Evolutionary conservation across 2,113 vertebrate genomes (phyloP).

Genomic region (Gracilinanus agilis): DNA sequence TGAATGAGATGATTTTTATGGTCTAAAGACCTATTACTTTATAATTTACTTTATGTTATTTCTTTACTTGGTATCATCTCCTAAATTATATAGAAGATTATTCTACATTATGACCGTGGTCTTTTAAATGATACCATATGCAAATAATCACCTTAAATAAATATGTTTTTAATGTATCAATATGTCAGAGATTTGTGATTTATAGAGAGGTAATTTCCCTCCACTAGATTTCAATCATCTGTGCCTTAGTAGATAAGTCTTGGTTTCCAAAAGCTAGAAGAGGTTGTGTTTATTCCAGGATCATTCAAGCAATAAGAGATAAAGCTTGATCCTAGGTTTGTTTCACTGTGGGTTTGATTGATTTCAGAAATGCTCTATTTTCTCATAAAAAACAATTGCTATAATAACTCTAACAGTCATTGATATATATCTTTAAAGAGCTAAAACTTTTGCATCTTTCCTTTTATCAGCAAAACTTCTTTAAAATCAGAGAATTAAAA

Average conservation of each 20-base stretch:
- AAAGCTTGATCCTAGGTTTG: neutral
- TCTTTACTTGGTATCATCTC: neutral
- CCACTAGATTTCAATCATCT: neutral
- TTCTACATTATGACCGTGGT: neutral
- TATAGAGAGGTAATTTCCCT: neutral
- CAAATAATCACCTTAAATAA: neutral
- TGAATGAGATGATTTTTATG: neutral
- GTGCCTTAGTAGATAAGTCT: neutral
- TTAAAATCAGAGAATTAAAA: neutral
- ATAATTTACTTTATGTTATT: neutral
- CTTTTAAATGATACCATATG: neutral
- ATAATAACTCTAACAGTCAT: neutral
- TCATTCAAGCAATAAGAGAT: neutral
- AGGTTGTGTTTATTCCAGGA: neutral
- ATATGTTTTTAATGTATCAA: neutral
- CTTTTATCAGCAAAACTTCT: neutral
- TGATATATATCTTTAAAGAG: neutral
- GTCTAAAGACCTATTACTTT: neutral
- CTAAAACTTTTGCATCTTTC: neutral
- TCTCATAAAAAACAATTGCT: neutral
- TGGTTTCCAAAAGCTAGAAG: neutral
- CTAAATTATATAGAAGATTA: neutral
- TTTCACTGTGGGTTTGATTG: neutral
- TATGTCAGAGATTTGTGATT: neutral
- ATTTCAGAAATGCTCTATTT: neutral